phyloP scores from a whole-genome alignment of 1,140 invertebrate species.

The Lutraria rhynchaena region DNA sequence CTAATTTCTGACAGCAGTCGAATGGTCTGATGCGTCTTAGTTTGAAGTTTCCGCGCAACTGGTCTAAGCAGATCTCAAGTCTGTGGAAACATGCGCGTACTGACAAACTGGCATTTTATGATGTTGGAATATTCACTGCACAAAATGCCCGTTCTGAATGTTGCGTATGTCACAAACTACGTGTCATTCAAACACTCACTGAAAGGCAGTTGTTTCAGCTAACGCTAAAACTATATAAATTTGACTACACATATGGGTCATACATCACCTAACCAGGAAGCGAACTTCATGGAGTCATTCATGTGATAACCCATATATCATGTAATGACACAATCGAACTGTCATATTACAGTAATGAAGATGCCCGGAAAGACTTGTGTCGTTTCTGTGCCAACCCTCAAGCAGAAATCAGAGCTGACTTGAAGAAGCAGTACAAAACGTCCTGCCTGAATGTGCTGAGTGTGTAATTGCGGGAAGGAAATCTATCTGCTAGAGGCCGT shows the following conservation, averaged over 20 bases:
- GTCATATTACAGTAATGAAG: constrained; percentile 25
- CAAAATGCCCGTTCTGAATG: constrained; percentile 24
- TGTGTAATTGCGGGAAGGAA: constrained; percentile 8
- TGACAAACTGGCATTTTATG: background rate
- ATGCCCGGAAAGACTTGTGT: constrained; percentile 27
- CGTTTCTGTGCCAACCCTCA: constrained; percentile 1
- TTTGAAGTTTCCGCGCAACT: no score
- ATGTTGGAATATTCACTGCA: background rate
- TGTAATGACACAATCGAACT: constrained; percentile 23
- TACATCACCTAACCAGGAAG: constrained; percentile 2
- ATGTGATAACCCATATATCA: constrained; percentile 2
- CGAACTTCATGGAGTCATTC: background rate
- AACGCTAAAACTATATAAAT: no score
- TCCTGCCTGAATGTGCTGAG: constrained; percentile 10
- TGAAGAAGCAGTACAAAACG: constrained; percentile 24
- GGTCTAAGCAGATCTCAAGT: no score
- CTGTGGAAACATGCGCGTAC: no score
- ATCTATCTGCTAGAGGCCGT: constrained; percentile 26
- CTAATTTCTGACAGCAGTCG: no score
- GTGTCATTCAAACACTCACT: constrained; percentile 21
- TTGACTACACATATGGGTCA: constrained; percentile 26
- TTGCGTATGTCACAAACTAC: constrained; percentile 12
- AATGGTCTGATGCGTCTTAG: no score
- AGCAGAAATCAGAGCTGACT: constrained; percentile 5
- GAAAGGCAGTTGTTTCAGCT: constrained; percentile 7